Conservation (phyloP, 1,140 invertebrate species). For the Drosophila azteca region DNA sequence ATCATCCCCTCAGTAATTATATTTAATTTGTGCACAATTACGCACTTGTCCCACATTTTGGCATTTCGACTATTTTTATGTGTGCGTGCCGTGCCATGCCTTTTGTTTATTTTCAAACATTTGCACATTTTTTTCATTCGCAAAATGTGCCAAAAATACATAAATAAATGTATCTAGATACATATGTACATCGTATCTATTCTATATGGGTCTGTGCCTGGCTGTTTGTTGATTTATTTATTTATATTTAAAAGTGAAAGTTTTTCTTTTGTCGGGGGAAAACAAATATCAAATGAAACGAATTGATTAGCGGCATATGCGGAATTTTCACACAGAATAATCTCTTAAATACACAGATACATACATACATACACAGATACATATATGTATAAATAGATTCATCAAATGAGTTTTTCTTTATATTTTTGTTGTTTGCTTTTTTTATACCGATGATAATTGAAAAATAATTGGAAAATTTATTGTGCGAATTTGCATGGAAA, state of each 20-base stretch:
- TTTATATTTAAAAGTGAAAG: slow-evolving; percentile 65
- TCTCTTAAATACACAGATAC: neutral
- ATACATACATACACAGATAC: neutral
- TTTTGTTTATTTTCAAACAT: slow-evolving; percentile 52
- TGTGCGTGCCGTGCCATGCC: slow-evolving; percentile 4
- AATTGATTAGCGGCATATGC: neutral
- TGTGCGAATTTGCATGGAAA: too few relatives aligned
- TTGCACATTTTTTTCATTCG: slow-evolving; percentile 17
- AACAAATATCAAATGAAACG: slow-evolving; percentile 1
- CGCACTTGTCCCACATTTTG: slow-evolving; percentile 44
- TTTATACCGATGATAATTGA: too few relatives aligned
- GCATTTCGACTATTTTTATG: slow-evolving; percentile 24
- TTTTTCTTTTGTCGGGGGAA: slow-evolving; percentile 25
- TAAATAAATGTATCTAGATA: slow-evolving; percentile 28
- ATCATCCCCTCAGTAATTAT: slow-evolving; percentile 23
- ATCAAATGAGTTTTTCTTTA: neutral
- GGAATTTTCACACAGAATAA: neutral
- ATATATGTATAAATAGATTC: neutral
- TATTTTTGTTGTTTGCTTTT: too few relatives aligned
- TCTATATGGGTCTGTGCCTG: slow-evolving; percentile 29
- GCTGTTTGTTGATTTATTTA: slow-evolving; percentile 26
- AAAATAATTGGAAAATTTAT: too few relatives aligned
- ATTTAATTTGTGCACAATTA: slow-evolving; percentile 27
- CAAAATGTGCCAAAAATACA: slow-evolving; percentile 64
- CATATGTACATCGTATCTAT: slow-evolving; percentile 7